Evolutionary conservation across 2,888 invertebrate genomes (phyloP).

Genomic region (Acleris cristana): DNA sequence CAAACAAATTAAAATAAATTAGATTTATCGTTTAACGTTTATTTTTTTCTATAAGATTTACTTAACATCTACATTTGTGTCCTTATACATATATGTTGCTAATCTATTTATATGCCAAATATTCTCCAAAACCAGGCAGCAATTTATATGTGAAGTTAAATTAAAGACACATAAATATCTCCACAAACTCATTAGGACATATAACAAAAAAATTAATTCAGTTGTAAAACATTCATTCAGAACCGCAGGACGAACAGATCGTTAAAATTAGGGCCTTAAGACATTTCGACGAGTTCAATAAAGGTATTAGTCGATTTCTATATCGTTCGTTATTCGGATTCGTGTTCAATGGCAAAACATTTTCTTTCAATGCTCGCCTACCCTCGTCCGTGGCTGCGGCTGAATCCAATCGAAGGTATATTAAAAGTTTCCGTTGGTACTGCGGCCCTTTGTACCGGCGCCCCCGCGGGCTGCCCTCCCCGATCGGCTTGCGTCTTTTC

Average conservation of each 20-base stretch:
- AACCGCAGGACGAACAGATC: conserved; percentile 7
- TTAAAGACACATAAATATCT: too few relatives aligned
- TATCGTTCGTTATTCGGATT: conserved; percentile 70
- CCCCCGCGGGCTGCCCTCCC: conserved; percentile 52
- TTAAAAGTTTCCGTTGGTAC: conserved; percentile 79
- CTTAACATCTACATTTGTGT: too few relatives aligned
- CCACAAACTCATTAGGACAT: too few relatives aligned
- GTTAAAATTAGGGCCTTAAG: conserved; percentile 28
- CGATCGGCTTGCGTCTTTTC: conserved; percentile 59
- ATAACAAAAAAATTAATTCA: too few relatives aligned
- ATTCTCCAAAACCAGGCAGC: too few relatives aligned
- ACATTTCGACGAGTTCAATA: conserved; percentile 29
- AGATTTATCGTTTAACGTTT: too few relatives aligned
- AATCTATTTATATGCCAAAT: too few relatives aligned
- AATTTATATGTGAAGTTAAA: too few relatives aligned
- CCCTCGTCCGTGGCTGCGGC: conserved; percentile 67
- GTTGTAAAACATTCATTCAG: background rate
- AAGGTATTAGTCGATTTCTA: conserved; percentile 61
- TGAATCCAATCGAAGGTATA: conserved; percentile 80
- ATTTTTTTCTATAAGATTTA: too few relatives aligned
- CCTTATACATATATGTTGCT: too few relatives aligned
- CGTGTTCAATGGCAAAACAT: conserved; percentile 68
- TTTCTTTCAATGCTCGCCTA: conserved; percentile 62
- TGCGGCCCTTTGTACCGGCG: conserved; percentile 66
- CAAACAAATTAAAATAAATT: too few relatives aligned